Conservation (phyloP, 2,888 invertebrate genomes). For the Apamea crenata region DNA sequence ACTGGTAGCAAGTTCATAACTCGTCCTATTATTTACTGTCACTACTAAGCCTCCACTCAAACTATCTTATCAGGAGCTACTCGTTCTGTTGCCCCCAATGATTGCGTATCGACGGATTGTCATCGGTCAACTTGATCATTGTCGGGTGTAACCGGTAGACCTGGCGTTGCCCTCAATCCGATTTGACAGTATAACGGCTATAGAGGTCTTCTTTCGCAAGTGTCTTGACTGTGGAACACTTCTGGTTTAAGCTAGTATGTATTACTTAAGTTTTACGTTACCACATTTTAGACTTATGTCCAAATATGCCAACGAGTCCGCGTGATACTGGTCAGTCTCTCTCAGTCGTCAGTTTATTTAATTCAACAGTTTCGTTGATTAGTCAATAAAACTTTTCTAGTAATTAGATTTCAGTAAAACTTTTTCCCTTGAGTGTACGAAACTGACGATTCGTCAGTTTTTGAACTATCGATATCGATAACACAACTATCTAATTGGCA, state of each 20-base stretch:
- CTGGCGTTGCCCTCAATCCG: constrained; percentile 38
- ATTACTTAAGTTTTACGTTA: constrained; percentile 7
- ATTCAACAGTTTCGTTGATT: no score
- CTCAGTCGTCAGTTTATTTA: no score
- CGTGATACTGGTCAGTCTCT: no score
- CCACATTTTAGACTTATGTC: not conserved
- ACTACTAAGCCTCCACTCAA: constrained; percentile 49
- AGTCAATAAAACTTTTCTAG: no score
- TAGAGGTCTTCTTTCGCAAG: constrained; percentile 47
- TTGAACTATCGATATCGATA: no score
- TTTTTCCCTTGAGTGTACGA: no score
- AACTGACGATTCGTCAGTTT: no score
- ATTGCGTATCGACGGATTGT: constrained; percentile 35
- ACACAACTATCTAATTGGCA: no score
- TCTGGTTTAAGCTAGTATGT: not conserved
- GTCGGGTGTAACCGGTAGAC: constrained; percentile 26
- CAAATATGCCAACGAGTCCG: not conserved
- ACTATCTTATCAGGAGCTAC: constrained; percentile 54
- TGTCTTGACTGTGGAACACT: not conserved
- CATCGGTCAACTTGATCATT: constrained; percentile 36
- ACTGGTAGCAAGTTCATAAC: constrained; percentile 39
- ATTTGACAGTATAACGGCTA: constrained; percentile 36
- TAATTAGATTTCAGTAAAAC: no score
- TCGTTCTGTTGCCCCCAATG: constrained; percentile 53
- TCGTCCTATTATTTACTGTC: constrained; percentile 54